phyloP scores from a whole-genome alignment of 1,140 invertebrate genomes.

The Druon quercuslanigerum region DNA sequence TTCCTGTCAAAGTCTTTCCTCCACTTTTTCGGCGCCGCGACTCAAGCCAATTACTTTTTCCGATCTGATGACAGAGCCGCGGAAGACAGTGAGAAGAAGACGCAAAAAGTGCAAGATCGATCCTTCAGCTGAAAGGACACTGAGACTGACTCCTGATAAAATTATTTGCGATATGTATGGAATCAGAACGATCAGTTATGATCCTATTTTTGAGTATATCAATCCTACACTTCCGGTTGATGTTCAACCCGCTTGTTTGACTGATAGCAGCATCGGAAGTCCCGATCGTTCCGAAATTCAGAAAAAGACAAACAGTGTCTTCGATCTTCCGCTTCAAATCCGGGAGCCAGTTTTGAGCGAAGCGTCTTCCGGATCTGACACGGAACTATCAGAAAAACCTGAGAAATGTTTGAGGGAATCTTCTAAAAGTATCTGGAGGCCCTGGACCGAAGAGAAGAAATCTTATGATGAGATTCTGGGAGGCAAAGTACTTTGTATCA shows the following conservation, averaged over 20 bases:
- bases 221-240: conserved; percentile 15
- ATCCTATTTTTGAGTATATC: conserved; percentile 23
- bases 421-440: too few species aligned
- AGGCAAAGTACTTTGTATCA: background rate
- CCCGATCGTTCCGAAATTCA: background rate
- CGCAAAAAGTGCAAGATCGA: background rate
- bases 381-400: background rate
- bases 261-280: conserved; percentile 32
- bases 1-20: background rate
- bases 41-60: conserved; percentile 25
- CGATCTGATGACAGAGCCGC: background rate
- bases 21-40: conserved; percentile 24
- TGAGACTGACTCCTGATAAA: conserved; percentile 9
- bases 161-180: conserved; percentile 53
- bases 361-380: background rate
- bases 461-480: background rate
- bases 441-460: background rate
- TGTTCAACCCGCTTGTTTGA: conserved; percentile 36
- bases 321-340: background rate
- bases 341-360: background rate
- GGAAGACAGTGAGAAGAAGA: background rate
- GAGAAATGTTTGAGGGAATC: too few species aligned
- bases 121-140: background rate
- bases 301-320: background rate
- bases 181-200: conserved; percentile 53